Base-by-base conservation (phyloP, 2,888 invertebrate genomes). In the Microchrysa polita region DNA sequence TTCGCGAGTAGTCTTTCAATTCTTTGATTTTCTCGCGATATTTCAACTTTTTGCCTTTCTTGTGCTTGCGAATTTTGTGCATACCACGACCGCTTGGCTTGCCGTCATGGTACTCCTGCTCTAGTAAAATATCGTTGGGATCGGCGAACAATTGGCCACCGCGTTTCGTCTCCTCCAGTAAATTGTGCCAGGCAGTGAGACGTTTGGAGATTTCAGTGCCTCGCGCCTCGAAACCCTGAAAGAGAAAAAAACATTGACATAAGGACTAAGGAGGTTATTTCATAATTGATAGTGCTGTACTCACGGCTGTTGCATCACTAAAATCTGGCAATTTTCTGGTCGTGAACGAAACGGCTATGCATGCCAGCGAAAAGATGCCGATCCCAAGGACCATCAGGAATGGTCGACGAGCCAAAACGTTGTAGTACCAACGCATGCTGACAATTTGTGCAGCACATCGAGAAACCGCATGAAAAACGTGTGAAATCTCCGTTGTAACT, bases 151-250 rank as follows among this genome's bases (percentile, higher is more conserved):
- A 87, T 52, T 88, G 87, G 67, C 91, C 92, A 69, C 89, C 90
- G 72, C 90, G 89, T 78, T 89, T 87, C 1, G 91, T 91, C 80
- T 92, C 91, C 80, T 93, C 91, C 75, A 92, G 86, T 69, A 97
- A 88, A 86, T 96, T 95, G 79, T 92, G 88, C 93, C 95, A 96
- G 34, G 96, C 90, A 59, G 91, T 91, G 77, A 94, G 87, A 72
- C 95, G 89, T 81, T 93, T 89, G 2, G 94, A 91, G 79, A 97
- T 88, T 59, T 87, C 86, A 1, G 96, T 97, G n/a, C 96, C 96
- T 76, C 97, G 88, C 14, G 96, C 92, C 83, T 96, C 95, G 85
- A 97, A 97, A 4, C 97, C 97, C 90, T 95, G 79, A 12, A 83
- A 81, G 52, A 65, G 10, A 59, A 23, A 34, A 34, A 34, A 27